Base-by-base conservation (phyloP, 37 sponge, comb jelly and placozoan species). In the Bolinopsis microptera region DNA sequence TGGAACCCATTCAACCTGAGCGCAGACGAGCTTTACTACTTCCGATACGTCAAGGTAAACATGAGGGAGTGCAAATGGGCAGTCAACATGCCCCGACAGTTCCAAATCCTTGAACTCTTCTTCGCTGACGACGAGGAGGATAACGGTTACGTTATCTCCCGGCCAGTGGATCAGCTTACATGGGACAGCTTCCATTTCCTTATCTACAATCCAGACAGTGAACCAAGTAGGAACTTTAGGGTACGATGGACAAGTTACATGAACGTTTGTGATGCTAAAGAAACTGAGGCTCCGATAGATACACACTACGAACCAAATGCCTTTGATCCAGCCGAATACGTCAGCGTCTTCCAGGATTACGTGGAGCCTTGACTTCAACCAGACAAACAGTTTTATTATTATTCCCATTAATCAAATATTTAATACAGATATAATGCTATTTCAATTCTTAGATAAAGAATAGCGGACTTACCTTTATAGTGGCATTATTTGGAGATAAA, bases 41-140 rank as follows among this genome's bases (percentile, higher is more conserved):
- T 70, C 74, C 74, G 74, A n/a, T 70, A 70, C 74, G 30, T 70
- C 74, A 70, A 70, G 30, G 74, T 70, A 3, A 70, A 26, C 74
- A 70, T 70, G 74, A 70, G 28, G 25, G 30, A 70, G 24, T 70
- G 74, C 30, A 3, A 2, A 2, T 70, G 25, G 28, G 24, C 74
- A 2, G 74, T 22, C 3, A 13, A 48, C 13, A 48, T 18, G 13
- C 13, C 61, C 13, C 9, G 13, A 18, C 25, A 70, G 74, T 1
- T 26, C 3, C 74, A 70, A n/a, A 70, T 70, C 16, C 5, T 70
- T 24, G 74, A 22, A 26, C 30, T 70, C 28, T 70, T 70, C 30
- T 70, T 70, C 21, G 74, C 5, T n/a, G 74, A 70, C 2, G 74
- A 70, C 25, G 21, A 28, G 74, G 3, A n/a, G 25, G 74, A 70